phyloP scores from a whole-genome alignment of 1,140 invertebrate species.

The Brachionus rotundiformis region DNA sequence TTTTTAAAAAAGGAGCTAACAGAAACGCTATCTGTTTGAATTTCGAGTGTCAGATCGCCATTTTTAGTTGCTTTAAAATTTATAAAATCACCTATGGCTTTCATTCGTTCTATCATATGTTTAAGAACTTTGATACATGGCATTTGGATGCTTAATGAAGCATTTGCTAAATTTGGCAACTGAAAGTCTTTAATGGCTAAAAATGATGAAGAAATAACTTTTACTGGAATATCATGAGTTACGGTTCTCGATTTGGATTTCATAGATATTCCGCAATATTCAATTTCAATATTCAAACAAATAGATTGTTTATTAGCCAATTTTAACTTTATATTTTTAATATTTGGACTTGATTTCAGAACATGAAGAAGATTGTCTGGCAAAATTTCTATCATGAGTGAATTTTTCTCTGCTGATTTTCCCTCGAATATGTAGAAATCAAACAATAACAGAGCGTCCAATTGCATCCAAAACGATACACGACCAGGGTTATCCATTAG shows the following conservation, averaged over 20 bases:
- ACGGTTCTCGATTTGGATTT: slow-evolving; percentile 18
- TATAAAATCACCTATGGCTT: not conserved
- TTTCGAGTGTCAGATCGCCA: not conserved
- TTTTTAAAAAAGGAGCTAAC: not conserved
- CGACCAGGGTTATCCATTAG: not conserved
- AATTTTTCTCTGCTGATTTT: not conserved
- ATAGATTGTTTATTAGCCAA: not conserved
- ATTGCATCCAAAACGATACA: slow-evolving; percentile 27
- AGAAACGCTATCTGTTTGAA: not conserved
- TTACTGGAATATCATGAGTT: slow-evolving; percentile 20
- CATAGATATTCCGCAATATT: not conserved
- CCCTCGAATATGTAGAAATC: slow-evolving; percentile 26
- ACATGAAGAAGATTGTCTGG: not conserved
- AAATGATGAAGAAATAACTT: not conserved
- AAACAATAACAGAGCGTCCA: not conserved
- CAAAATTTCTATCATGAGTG: not conserved
- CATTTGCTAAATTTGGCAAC: not conserved
- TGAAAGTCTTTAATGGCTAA: not conserved
- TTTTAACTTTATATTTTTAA: not conserved
- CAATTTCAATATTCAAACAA: slow-evolving; percentile 25
- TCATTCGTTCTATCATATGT: slow-evolving; percentile 27
- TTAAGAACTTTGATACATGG: not conserved
- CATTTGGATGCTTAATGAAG: slow-evolving; percentile 19
- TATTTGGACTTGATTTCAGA: not conserved
- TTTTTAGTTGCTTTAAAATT: not conserved